Conservation (phyloP, 2,888 invertebrate genomes). For the Synanthedon formicaeformis region DNA sequence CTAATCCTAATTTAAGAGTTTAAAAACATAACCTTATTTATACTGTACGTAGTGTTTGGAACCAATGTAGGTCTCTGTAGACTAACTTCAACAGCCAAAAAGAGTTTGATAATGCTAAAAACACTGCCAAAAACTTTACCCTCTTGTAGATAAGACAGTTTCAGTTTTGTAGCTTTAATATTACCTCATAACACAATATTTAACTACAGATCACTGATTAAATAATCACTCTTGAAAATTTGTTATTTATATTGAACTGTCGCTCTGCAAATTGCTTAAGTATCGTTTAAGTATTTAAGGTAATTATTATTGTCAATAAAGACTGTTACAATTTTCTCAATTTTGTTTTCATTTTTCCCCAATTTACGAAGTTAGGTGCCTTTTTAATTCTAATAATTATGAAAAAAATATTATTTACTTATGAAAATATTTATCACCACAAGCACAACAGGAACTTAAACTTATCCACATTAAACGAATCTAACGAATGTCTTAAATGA, state of each 20-base stretch:
- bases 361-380: no score
- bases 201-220: not conserved
- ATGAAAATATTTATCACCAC: no score
- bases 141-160: constrained; percentile 8
- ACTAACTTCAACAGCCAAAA: not conserved
- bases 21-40: constrained; percentile 32
- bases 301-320: constrained; percentile 41
- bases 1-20: constrained; percentile 82
- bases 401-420: no score
- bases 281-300: constrained; percentile 23
- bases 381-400: no score
- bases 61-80: not conserved
- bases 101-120: constrained; percentile 1
- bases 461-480: no score
- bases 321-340: constrained; percentile 30
- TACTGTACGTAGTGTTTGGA: not conserved
- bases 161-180: constrained; percentile 19
- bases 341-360: no score
- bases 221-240: no score
- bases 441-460: no score
- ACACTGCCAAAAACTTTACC: constrained; percentile 15
- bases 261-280: not conserved
- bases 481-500: no score
- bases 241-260: not conserved
- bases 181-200: constrained; percentile 22